These are phyloP conservation scores for Agrilus planipennis DNA, from an alignment of 1,140 invertebrate genomes.

Conservation along the genomic window DNA sequence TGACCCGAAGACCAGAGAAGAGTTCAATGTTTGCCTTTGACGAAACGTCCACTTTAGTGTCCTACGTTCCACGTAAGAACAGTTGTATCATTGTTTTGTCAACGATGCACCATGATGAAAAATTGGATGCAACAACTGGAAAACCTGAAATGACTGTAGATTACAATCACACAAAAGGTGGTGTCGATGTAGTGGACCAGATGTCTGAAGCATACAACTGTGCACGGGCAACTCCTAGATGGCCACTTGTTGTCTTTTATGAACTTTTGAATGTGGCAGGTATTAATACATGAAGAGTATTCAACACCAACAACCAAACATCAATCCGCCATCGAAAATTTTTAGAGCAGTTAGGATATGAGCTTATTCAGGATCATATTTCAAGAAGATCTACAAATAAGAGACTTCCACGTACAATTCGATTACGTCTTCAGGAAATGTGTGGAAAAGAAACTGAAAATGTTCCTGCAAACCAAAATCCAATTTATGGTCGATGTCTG, in stretches of 20 bases:
- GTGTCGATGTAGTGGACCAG: conserved; percentile 1
- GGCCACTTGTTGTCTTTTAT: conserved; percentile 3
- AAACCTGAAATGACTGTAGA: conserved; percentile 3
- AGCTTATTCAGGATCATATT: neutral
- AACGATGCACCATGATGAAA: conserved; percentile 7
- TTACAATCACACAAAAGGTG: conserved; percentile 6
- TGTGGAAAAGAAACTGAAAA: neutral
- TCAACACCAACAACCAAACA: neutral
- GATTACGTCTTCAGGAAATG: neutral
- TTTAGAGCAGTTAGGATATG: neutral
- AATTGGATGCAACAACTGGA: neutral
- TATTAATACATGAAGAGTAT: conserved; percentile 5
- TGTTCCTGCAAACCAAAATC: neutral
- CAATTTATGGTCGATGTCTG: neutral
- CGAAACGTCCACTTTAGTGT: conserved; percentile 14
- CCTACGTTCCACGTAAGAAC: conserved; percentile 21
- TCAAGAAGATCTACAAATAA: neutral
- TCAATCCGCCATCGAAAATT: neutral
- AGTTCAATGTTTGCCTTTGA: no score
- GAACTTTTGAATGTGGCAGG: conserved; percentile 1
- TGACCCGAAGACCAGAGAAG: conserved; percentile 6
- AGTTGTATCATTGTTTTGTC: conserved; percentile 22
- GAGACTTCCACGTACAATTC: neutral
- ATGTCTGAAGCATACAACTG: conserved; percentile 1
- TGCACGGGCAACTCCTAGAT: conserved; percentile 2